A percentile compares a stretch with the other conserved stretches of the same genome.
Evolutionary conservation across 2,797 vertebrate genomes (phyloP).

Genomic region (Coilia nasus): DNA sequence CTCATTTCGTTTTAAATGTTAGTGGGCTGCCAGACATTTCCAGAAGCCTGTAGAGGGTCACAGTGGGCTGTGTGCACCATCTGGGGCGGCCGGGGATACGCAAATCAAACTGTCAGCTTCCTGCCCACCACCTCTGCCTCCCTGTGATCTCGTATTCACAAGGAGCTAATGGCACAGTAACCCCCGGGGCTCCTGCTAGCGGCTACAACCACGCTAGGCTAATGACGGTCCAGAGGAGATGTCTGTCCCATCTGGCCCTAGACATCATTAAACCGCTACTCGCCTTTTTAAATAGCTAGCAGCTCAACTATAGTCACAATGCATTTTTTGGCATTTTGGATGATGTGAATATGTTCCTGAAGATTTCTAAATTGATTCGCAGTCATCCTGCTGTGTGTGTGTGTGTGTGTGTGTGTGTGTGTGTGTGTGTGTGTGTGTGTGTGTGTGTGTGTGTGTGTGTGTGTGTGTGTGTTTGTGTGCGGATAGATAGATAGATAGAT

Average conservation of each 20-base stretch:
- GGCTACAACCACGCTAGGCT: conserved; percentile 40
- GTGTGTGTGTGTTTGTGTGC: too few species aligned
- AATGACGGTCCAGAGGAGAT: conserved; percentile 28
- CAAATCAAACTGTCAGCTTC: conserved; percentile 41
- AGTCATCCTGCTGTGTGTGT: background rate
- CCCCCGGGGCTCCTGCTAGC: conserved; percentile 37
- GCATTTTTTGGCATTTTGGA: too few species aligned
- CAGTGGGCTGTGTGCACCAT: conserved; percentile 43
- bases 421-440: conserved; percentile 10
- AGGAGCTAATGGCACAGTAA: conserved; percentile 53
- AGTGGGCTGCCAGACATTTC: conserved; percentile 48
- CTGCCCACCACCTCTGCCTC: background rate
- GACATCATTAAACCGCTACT: background rate
- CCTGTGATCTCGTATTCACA: conserved; percentile 50
- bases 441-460: background rate
- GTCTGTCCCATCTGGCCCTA: background rate
- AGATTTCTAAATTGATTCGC: background rate
- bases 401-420: background rate
- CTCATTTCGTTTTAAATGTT: conserved; percentile 39
- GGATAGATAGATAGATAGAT: background rate
- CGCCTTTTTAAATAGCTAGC: background rate
- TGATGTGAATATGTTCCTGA: too few species aligned
- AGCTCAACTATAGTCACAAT: background rate
- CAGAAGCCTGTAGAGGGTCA: conserved; percentile 38
- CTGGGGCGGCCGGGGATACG: conserved; percentile 48